phyloP scores from a whole-genome alignment of 1,140 invertebrate genomes.

The Meloidogyne exigua region DNA sequence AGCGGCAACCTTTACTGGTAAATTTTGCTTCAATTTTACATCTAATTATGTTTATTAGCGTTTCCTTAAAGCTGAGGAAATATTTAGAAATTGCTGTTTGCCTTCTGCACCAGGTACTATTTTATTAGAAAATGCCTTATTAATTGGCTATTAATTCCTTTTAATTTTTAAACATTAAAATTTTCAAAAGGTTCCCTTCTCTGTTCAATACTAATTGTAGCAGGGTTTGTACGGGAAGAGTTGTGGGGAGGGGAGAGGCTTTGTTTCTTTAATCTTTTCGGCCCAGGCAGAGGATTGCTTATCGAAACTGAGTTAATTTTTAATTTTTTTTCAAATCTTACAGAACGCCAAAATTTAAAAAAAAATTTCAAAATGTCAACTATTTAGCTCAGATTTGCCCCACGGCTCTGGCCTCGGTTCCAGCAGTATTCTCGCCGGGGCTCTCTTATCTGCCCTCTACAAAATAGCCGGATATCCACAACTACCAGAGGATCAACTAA shows the following conservation, averaged over 20 bases:
- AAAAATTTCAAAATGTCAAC: neutral
- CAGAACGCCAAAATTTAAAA: too few species aligned
- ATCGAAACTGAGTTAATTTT: neutral
- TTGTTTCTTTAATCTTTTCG: neutral
- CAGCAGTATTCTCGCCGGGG: conserved; percentile 46
- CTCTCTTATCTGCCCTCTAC: conserved; percentile 34
- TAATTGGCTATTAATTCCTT: too few species aligned
- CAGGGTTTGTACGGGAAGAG: conserved; percentile 29
- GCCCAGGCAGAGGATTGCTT: conserved; percentile 6
- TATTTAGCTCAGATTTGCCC: conserved; percentile 37
- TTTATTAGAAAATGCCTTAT: neutral
- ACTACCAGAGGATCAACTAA: neutral
- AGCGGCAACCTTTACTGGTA: conserved; percentile 4
- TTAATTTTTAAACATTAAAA: too few species aligned
- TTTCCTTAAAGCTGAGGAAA: conserved; percentile 24
- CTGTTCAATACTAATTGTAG: conserved; percentile 33
- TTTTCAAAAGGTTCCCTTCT: conserved; percentile 33
- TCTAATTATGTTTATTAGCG: conserved; percentile 1
- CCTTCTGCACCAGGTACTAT: conserved; percentile 21
- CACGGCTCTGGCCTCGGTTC: conserved; percentile 51
- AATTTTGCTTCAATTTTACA: neutral
- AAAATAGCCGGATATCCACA: conserved; percentile 29
- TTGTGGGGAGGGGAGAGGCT: conserved; percentile 15
- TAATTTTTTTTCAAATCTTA: neutral
- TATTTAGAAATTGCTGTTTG: conserved; percentile 29